A percentile compares a stretch with the other conserved stretches of the same genome.
Evolutionary conservation across 2,888 invertebrate species (phyloP).

Genomic region (Lasioglossum figueresi): DNA sequence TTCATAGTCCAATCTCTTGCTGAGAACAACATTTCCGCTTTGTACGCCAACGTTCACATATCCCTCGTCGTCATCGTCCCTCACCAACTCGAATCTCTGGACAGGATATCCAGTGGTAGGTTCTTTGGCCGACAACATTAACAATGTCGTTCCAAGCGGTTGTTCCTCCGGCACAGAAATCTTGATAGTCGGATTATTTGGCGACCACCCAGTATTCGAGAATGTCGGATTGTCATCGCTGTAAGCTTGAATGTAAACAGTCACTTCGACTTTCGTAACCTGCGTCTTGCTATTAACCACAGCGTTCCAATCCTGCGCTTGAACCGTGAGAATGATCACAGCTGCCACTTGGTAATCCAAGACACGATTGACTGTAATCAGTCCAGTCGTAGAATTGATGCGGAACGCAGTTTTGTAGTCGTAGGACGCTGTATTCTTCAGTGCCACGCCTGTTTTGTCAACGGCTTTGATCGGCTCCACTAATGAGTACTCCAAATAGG

Average conservation of each 20-base stretch:
- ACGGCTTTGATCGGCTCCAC: conserved; percentile 89
- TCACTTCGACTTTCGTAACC: conserved; percentile 88
- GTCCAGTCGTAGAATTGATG: conserved; percentile 89
- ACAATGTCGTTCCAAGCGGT: conserved; percentile 89
- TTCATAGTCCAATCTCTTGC: conserved; percentile 92
- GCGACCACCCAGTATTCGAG: conserved; percentile 89
- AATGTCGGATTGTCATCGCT: conserved; percentile 91
- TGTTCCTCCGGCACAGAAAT: conserved; percentile 91
- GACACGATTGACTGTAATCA: conserved; percentile 88
- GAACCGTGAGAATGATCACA: conserved; percentile 89
- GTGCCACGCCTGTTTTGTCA: conserved; percentile 90
- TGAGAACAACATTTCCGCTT: conserved; percentile 91
- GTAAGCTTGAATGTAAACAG: conserved; percentile 91
- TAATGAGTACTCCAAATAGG: conserved; percentile 89
- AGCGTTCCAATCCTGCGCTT: conserved; percentile 90
- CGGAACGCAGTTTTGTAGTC: conserved; percentile 89
- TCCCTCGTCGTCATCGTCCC: conserved; percentile 78
- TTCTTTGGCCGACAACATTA: conserved; percentile 89
- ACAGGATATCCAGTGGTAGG: conserved; percentile 88
- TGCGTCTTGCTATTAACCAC: conserved; percentile 88
- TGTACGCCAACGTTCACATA: conserved; percentile 85
- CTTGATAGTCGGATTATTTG: conserved; percentile 88
- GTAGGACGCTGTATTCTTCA: conserved; percentile 87
- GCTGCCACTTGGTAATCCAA: conserved; percentile 91
- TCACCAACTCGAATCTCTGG: conserved; percentile 84